phyloP scores from a whole-genome alignment of 2,797 vertebrate genomes.

The Choloepus didactylus region DNA sequence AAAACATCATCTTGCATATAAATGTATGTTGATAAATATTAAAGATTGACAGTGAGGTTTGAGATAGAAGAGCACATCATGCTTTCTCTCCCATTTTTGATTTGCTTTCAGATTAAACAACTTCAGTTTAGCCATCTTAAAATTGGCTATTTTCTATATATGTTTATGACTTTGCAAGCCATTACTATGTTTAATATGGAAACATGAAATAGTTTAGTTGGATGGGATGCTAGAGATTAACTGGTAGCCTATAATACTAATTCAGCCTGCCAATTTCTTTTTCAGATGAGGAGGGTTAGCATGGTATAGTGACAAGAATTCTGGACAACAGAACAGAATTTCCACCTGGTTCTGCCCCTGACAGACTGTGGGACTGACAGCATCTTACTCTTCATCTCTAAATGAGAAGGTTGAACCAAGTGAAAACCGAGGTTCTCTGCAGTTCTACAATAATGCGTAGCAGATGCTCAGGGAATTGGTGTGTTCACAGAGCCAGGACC shows the following conservation, averaged over 20 bases:
- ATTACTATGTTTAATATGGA: not conserved
- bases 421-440: not conserved
- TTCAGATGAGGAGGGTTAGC: not conserved
- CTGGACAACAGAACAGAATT: not conserved
- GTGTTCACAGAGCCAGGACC: not conserved
- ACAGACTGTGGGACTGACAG: not conserved
- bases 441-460: not conserved
- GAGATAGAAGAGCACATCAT: not conserved
- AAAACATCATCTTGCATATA: constrained; percentile 34
- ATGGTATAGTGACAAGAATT: not conserved
- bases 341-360: not conserved
- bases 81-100: constrained; percentile 19
- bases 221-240: not conserved
- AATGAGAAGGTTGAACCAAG: not conserved
- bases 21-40: constrained; percentile 51
- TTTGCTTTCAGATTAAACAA: constrained; percentile 17
- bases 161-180: not conserved
- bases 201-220: not conserved
- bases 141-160: not conserved
- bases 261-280: not conserved
- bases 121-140: not conserved
- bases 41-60: constrained; percentile 45
- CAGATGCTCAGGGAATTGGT: not conserved
- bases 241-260: not conserved
- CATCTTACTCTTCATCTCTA: not conserved